Base-by-base conservation (phyloP, 2,113 vertebrate species). In the Sceloporus undulatus region DNA sequence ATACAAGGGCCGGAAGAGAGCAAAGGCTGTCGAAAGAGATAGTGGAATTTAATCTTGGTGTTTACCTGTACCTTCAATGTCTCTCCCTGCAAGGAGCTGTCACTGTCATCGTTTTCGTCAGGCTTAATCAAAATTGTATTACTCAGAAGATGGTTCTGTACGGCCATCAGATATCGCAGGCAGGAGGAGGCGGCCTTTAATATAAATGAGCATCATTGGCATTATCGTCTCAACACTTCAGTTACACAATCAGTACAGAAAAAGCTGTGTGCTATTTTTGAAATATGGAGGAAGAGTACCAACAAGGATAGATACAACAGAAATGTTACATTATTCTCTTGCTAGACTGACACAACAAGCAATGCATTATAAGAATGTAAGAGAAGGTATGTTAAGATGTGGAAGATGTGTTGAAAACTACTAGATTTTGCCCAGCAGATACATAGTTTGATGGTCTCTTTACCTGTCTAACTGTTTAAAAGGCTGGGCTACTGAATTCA, bases 1-100 rank as follows among this genome's bases (percentile, higher is more conserved):
- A 56, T 27, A 23, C 29, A 88, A 86, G 82, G 85, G 75, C 27
- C 62, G 87, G 71, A 90, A 94, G 88, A 82, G 87, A 91, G 94
- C 90, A 90, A 66, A 85, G 94, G 95, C 76, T 81, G 94, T 88
- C 95, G 94, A 94, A 94, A 96, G 91, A 92, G 97, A 91, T 92
- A 93, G 97, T 98, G 95, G 95, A 95, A 98, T 96, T 97, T 98
- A 98, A 98, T 98, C 96, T 98, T 96, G 98, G 97, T 98, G 98
- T 98, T 99, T 99, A 99, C 99, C 99, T 99, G 98, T 99, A 99
- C 99, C 99, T 99, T 99, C 98, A 99, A 98, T 98, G 99, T 99
- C 97, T 99, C 99, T 98, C 98, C 99, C 96, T 99, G 98, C 95
- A 99, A 97, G 98, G 99, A 99, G 98, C 94, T 98, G 98, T 99